Conservation (phyloP, 23 tunicate genomes). For the Styela plicata region DNA sequence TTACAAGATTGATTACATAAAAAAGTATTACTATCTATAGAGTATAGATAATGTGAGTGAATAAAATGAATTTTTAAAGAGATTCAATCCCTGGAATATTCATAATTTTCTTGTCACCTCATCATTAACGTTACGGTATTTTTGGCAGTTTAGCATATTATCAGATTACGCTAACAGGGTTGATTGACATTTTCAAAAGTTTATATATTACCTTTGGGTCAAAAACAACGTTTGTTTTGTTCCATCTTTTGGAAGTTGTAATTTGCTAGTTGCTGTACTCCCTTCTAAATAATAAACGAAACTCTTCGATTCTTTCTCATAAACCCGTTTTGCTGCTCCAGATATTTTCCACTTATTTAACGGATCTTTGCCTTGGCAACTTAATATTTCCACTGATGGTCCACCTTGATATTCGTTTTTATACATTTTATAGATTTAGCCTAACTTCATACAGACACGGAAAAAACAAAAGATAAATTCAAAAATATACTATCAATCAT, state of each 20-base stretch:
- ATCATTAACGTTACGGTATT: too few species aligned
- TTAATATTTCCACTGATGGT: conserved; percentile 68
- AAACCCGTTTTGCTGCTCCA: conserved; percentile 24
- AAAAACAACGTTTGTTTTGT: conserved; percentile 46
- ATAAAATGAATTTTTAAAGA: too few species aligned
- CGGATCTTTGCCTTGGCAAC: conserved; percentile 77
- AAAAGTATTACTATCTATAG: too few species aligned
- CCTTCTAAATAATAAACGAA: conserved; percentile 58
- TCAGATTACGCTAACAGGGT: background rate
- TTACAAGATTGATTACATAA: too few species aligned
- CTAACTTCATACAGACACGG: too few species aligned
- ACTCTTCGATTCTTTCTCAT: conserved; percentile 70
- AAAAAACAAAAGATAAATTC: too few species aligned
- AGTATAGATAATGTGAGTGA: too few species aligned
- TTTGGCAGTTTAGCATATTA: too few species aligned
- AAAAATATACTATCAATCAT: too few species aligned
- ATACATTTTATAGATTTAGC: too few species aligned
- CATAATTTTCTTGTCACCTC: too few species aligned
- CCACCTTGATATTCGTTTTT: conserved; percentile 93
- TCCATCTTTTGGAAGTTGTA: conserved; percentile 50
- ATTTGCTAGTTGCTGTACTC: conserved; percentile 54
- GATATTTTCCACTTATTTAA: conserved; percentile 48
- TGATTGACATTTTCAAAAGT: background rate
- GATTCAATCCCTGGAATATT: too few species aligned
- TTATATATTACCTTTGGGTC: conserved; percentile 51